Evolutionary conservation across 2,113 vertebrate species (phyloP), one percentile per base, ranked within the genome.

Genomic region (Limnothrissa miodon): DNA sequence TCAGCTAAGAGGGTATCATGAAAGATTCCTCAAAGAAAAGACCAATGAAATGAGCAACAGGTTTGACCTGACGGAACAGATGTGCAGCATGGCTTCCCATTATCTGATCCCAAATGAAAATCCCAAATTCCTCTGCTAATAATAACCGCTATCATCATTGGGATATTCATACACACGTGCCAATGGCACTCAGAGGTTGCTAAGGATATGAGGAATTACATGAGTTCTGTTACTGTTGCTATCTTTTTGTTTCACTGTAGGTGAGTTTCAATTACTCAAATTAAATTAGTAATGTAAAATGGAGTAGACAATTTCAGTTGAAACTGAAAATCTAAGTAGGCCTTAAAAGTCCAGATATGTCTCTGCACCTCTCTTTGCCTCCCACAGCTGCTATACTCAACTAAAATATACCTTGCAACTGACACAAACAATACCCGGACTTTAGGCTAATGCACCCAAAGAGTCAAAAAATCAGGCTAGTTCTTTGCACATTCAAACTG

Each of bases 1-100:
- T 81, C 48, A 87, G 88, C 82, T 87, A 93, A 89, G 90, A 91
- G 88, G 91, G 87, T 89, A 84, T 88, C 86, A 74, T 91, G 91
- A 92, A 86, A 90, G 91, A 90, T 90, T 80, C 85, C 81, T 42
- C 80, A 1, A 74, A 83, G 83, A 86, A 51, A 82, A 83, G 70
- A 51, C 79, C 45, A 91, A 85, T 79, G 85, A 88, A 90, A 90
- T 88, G 87, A 90, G 83, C 87, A 86, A 90, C 89, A 88, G 81
- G 87, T 87, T 80, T 33, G 85, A 85, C 90, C 92, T 85, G 85
- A 90, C 89, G 83, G 93, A 91, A 91, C 70, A 90, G 86, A 87
- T 85, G 84, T 80, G 78, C 82, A 45, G 51, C 78, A 53, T 7
- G 13, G 83, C 48, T 82, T 85, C 70, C 10, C 19, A 23, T 33